Evolutionary conservation across 1,140 invertebrate genomes (phyloP), one percentile per base, ranked within the genome.

Genomic region (Helicoverpa zea): DNA sequence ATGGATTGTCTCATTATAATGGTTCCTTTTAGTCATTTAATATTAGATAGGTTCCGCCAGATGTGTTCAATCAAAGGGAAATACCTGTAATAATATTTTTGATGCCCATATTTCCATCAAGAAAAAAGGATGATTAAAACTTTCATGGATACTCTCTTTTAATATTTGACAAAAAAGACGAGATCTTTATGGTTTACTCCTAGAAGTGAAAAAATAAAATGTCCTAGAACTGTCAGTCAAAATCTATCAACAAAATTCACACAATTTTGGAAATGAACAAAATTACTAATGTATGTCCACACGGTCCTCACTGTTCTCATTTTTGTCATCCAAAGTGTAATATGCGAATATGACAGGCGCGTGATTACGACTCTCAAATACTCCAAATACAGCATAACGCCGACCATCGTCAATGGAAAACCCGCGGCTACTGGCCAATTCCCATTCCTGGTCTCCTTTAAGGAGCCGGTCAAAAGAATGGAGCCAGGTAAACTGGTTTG

Each of bases 341-440:
- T 70, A 64, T 85, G 87, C 61, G 81, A 84, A 30, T 16, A 81
- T 9, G 88, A 91, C 68, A 68, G 63, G 12, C 83, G 89, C 9
- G 64, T 89, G 0, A 90, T 91, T 35, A 92, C 91, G 0, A 89
- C 90, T 11, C 79, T 91, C 13, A 89, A 88, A 56, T 88, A 92
- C 77, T 89, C 89, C 16, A 88, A 84, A 61, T 83, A 82, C 47
- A 83, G 82, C 18, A 81, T 89, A 14, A 81, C 85, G 77, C 87
- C 89, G 0, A 84, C 84, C 0, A 76, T 88, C 3, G 87, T 90
- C 7, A 88, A 87, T 56, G 90, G 89, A 0, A 77, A 84, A 29
- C 79, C 79, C 1, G 88, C 84, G 0, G 16, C 11, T 0, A 66
- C 14, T 9, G 86, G 86, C 1, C 83, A 90, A 43, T 74, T 91